Evolutionary conservation across 1,140 invertebrate species (phyloP), one percentile per base, ranked within the genome.

Genomic region (Euura lappo): DNA sequence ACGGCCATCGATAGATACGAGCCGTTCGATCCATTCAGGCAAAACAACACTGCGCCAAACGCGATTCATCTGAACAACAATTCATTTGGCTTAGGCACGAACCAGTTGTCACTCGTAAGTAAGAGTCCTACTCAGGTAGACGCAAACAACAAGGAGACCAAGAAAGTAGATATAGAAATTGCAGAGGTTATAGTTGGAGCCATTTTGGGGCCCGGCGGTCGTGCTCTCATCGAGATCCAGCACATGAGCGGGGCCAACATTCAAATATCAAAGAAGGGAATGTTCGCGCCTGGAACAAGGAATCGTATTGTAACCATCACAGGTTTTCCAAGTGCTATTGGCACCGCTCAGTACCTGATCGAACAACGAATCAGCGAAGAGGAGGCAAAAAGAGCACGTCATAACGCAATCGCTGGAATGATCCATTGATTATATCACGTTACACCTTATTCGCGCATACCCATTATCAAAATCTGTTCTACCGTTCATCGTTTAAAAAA

Each of bases 241-340:
- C 95, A 98, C 88, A 91, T 95, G 86, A 98, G 95, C 86, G 96
- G 97, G 85, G 97, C 97, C 85, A 98, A 95, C 89, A 97, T 99
- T 88, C 97, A 99, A 90, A 98, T 99, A 88, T 98, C 97, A 78
- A 99, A 99, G 91, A 98, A 99, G 90, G 97, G 97, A 83, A 96
- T 96, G 82, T 98, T 97, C 90, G 96, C 96, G 81, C 97, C 97
- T 77, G 96, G 97, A 85, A 98, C 97, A 75, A 94, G 96, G 86
- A 98, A 98, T 90, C 94, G 98, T 82, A 97, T 98, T 88, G 98
- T 99, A 75, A 97, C 97, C 86, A 98, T 98, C 88, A 94, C 93
- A 82, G 97, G 97, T 87, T 93, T 93, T 81, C 92, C 93, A 78
- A 93, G 92, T 89, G 94, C 95, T 86, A 97, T 98, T 86, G 91